A percentile compares a stretch with the other conserved stretches of the same genome.
These are phyloP conservation scores for Leucoraja erinaceus DNA, from an alignment of 2,113 vertebrate genomes.

Conservation along the genomic window DNA sequence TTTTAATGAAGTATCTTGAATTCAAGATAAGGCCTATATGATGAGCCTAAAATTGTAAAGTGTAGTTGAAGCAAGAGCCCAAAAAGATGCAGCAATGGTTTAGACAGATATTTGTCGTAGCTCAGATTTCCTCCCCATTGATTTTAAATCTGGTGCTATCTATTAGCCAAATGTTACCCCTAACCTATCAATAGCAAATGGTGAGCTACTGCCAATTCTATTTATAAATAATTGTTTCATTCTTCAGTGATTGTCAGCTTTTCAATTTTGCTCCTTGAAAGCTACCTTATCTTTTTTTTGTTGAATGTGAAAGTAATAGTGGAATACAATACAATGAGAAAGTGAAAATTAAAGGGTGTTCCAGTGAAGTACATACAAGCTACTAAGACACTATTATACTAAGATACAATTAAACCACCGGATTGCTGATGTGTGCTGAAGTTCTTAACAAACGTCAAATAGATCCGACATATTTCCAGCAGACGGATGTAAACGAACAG, in stretches of 20 bases:
- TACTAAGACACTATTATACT: neutral
- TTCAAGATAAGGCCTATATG: neutral
- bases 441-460: neutral
- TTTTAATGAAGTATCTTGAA: neutral
- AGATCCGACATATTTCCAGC: neutral
- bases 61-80: neutral
- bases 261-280: neutral
- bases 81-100: neutral
- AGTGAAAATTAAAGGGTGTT: neutral
- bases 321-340: neutral
- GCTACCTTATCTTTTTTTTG: neutral
- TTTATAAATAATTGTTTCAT: neutral
- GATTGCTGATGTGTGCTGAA: neutral
- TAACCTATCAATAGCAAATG: neutral
- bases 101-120: neutral
- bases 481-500: neutral
- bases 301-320: neutral
- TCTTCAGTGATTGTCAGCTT: neutral
- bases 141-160: neutral
- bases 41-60: neutral
- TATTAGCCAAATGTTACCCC: neutral
- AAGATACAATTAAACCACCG: neutral
- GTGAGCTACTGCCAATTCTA: neutral
- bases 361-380: neutral
- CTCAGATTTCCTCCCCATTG: neutral